Base-by-base conservation (phyloP, 2,797 vertebrate genomes). In the Takifugu ocellatus region DNA sequence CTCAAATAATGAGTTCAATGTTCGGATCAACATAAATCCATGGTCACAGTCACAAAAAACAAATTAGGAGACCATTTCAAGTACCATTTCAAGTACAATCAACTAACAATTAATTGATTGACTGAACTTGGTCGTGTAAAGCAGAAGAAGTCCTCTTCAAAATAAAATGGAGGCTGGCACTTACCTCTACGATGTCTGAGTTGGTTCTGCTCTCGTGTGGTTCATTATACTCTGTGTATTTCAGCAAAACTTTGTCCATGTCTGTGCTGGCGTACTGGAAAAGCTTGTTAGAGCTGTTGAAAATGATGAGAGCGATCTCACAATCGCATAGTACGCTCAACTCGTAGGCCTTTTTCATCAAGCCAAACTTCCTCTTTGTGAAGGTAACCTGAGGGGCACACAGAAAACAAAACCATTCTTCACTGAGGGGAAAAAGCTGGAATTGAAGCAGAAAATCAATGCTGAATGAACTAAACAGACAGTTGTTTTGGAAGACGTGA, bases 281-380 rank as follows among this genome's bases (percentile, higher is more conserved):
- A 82, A 99, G 93, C 88, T 99, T 99, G 93, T 99, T 99, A 80
- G 97, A 96, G 91, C 97, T 98, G 95, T 99, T 99, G 93, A 99
- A 99, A 91, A 99, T 99, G 91, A 99, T 99, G 92, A 99, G 95
- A 64, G 96, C 97, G 72, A 98, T 99, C 92, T 99, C 97, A 84
- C 97, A 99, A 93, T 99, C 96, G 85, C 97, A 99, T 64, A 99
- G 93, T 82, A 99, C 97, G 78, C 97, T 99, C 83, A 99, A 91
- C 86, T 99, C 97, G 24, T 99, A 99, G 52, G 97, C 97, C 86
- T 99, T 99, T 92, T 99, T 99, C 97, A 99, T 99, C 90, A 99
- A 82, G 77, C 96, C 97, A 79, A 99, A 99, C 93, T 99, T 99
- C 88, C 97, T 93, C 91, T 99, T 99, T 44, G 97, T 99, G 88